phyloP scores from a whole-genome alignment of 2,113 vertebrate species.

The Phycodurus eques region DNA sequence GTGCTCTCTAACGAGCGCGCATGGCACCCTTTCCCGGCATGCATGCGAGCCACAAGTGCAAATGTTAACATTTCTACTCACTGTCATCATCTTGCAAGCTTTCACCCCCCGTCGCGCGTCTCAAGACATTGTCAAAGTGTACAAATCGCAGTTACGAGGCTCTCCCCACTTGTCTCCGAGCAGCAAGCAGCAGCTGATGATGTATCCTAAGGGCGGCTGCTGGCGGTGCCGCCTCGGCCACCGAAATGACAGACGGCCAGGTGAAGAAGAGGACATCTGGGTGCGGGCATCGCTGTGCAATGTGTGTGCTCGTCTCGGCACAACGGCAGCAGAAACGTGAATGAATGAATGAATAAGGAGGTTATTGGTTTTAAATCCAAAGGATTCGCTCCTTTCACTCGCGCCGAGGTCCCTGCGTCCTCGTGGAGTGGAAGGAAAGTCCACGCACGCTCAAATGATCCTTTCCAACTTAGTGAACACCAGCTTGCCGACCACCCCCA shows the following conservation, averaged over 20 bases:
- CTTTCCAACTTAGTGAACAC: not conserved
- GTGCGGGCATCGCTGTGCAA: constrained; percentile 61
- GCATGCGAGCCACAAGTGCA: constrained; percentile 12
- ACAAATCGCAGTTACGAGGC: constrained; percentile 52
- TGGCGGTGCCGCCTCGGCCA: constrained; percentile 29
- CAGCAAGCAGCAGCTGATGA: constrained; percentile 17
- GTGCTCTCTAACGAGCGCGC: constrained; percentile 5
- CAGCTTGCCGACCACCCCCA: not conserved
- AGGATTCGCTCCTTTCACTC: not conserved
- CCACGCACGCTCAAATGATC: constrained; percentile 13
- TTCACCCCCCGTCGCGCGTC: constrained; percentile 45
- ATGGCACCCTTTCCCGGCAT: constrained; percentile 8
- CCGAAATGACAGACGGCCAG: constrained; percentile 57
- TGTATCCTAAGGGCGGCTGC: constrained; percentile 53
- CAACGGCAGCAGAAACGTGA: constrained; percentile 9
- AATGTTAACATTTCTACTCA: constrained; percentile 63
- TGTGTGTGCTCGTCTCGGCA: not conserved
- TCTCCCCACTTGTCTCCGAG: constrained; percentile 8
- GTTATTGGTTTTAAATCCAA: constrained; percentile 63
- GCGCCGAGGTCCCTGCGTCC: not conserved
- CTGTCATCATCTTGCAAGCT: constrained; percentile 69
- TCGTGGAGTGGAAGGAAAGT: constrained; percentile 5
- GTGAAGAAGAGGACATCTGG: constrained; percentile 33
- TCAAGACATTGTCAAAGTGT: constrained; percentile 76
- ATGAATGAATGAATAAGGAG: constrained; percentile 19